Percentiles rank a stretch among this genome's conserved stretches.
phyloP scores from a whole-genome alignment of 2,888 invertebrate species.

The Mesoligia furuncula region DNA sequence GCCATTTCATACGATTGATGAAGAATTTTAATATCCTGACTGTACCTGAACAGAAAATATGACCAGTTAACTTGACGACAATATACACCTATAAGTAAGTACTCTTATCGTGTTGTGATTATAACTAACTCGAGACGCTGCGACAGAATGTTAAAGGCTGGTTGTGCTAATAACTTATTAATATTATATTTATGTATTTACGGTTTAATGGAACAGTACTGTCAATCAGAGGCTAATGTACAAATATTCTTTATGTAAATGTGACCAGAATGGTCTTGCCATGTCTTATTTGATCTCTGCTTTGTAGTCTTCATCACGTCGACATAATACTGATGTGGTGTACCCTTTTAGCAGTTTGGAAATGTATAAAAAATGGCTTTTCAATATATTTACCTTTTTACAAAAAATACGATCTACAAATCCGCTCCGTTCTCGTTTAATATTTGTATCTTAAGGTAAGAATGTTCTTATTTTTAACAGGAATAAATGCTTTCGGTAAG shows the following conservation, averaged over 20 bases:
- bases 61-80: slow-evolving; percentile 50
- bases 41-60: neutral
- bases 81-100: slow-evolving; percentile 22
- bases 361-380: slow-evolving; percentile 71
- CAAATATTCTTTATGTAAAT: slow-evolving; percentile 79
- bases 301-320: slow-evolving; percentile 79
- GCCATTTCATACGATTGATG: neutral
- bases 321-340: slow-evolving; percentile 66
- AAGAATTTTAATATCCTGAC: neutral
- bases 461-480: slow-evolving; percentile 77
- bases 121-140: slow-evolving; percentile 72
- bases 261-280: slow-evolving; percentile 83
- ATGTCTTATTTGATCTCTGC: slow-evolving; percentile 88
- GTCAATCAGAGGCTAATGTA: slow-evolving; percentile 86
- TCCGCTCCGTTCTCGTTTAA: slow-evolving; percentile 75
- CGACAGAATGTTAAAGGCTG: slow-evolving; percentile 68
- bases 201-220: slow-evolving; percentile 82
- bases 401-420: slow-evolving; percentile 74
- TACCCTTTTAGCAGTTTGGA: slow-evolving; percentile 81
- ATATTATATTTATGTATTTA: slow-evolving; percentile 57
- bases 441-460: slow-evolving; percentile 79
- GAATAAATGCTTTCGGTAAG: slow-evolving; percentile 76
- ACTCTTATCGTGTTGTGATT: slow-evolving; percentile 69
- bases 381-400: slow-evolving; percentile 75
- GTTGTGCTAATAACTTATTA: slow-evolving; percentile 72